These are phyloP conservation scores for Exocentrus adspersus DNA, from an alignment of 2,888 invertebrate species.

Conservation along the genomic window DNA sequence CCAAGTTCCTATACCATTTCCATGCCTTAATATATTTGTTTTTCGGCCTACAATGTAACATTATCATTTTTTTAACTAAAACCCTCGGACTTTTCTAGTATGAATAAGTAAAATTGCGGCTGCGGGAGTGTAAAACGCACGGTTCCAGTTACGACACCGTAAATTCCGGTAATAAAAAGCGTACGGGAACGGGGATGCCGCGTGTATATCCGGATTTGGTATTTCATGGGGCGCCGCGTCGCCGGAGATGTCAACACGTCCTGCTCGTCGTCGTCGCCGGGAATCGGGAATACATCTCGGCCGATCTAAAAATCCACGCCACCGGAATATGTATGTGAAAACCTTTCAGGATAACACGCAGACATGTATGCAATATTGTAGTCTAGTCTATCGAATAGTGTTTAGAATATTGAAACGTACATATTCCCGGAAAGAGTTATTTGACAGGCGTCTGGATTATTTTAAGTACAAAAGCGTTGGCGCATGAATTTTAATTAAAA, in stretches of 20 bases:
- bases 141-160: slow-evolving; percentile 22
- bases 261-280: not conserved
- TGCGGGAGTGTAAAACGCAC: slow-evolving; percentile 5
- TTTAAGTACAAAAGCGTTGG: too few species aligned
- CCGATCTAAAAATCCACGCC: slow-evolving; percentile 27
- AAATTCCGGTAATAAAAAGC: slow-evolving; percentile 26
- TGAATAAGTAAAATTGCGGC: slow-evolving; percentile 12
- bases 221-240: slow-evolving; percentile 21
- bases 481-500: too few species aligned
- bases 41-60: too few species aligned
- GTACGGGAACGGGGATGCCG: slow-evolving; percentile 8
- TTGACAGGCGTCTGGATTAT: slow-evolving; percentile 6
- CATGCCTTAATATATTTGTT: too few species aligned
- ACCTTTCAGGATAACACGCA: slow-evolving; percentile 27
- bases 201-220: slow-evolving; percentile 30
- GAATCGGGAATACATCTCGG: slow-evolving; percentile 18
- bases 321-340: slow-evolving; percentile 33
- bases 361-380: slow-evolving; percentile 22
- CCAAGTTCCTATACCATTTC: too few species aligned
- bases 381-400: slow-evolving; percentile 29
- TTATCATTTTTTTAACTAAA: too few species aligned
- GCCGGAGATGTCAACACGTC: slow-evolving; percentile 35
- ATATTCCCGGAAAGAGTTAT: slow-evolving; percentile 32
- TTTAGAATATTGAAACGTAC: slow-evolving; percentile 42
- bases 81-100: too few species aligned